Conservation (phyloP, 2,797 vertebrate genomes). For the Cuculus canorus region DNA sequence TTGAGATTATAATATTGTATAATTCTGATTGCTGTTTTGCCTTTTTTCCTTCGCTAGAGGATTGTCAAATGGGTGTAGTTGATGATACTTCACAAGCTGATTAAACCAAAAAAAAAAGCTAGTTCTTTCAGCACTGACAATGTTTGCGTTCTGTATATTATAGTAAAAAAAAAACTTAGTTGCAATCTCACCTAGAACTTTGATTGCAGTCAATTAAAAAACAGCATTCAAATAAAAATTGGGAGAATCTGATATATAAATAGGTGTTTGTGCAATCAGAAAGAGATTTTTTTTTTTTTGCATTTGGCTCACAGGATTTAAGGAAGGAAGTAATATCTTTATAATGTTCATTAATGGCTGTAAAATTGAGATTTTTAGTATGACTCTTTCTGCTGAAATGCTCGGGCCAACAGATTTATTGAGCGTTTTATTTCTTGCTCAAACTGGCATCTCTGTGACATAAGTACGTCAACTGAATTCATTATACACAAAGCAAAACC, state of each 20-base stretch:
- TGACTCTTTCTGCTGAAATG: background rate
- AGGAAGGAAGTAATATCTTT: background rate
- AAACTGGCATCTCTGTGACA: background rate
- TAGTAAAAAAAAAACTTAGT: background rate
- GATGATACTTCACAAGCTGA: constrained; percentile 6
- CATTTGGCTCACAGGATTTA: background rate
- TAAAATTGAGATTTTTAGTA: background rate
- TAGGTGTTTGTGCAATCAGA: background rate
- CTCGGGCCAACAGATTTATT: background rate
- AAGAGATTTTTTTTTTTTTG: background rate
- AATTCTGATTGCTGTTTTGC: constrained; percentile 33
- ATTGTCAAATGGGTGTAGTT: constrained; percentile 4
- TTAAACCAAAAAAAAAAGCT: background rate
- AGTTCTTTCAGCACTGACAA: background rate
- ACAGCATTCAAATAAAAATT: background rate
- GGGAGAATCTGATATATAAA: background rate
- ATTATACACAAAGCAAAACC: background rate
- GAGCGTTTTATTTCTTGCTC: background rate
- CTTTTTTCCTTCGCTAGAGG: background rate
- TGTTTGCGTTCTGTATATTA: background rate
- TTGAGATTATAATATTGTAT: constrained; percentile 15
- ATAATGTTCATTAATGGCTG: background rate
- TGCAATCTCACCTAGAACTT: background rate
- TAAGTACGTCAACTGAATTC: background rate
- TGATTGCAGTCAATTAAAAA: constrained; percentile 3